Evolutionary conservation across 1,140 invertebrate species (phyloP).

Genomic region (Holotrichia oblita): DNA sequence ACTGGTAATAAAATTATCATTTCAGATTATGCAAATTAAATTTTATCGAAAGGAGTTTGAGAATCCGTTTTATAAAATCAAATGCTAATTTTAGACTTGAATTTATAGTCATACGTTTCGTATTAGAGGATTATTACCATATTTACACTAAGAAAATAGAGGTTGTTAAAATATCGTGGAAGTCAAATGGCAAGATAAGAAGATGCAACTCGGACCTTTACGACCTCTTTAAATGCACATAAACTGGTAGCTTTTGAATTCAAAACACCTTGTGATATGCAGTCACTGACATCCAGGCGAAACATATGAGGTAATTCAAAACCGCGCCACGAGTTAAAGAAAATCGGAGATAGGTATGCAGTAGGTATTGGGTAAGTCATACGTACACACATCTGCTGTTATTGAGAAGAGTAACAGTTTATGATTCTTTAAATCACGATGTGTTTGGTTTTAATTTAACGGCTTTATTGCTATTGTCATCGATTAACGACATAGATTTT

Average conservation of each 20-base stretch:
- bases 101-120: not conserved
- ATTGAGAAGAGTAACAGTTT: not conserved
- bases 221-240: slow-evolving; percentile 6
- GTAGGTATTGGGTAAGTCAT: not conserved
- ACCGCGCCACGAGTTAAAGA: not conserved
- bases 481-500: not conserved
- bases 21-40: not conserved
- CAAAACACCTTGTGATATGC: not conserved
- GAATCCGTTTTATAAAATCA: not conserved
- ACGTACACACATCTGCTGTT: not conserved
- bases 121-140: not conserved
- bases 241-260: slow-evolving; percentile 2
- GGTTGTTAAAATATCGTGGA: not conserved
- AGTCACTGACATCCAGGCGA: not conserved
- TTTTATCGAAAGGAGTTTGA: not conserved
- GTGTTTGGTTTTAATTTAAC: not conserved
- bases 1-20: no score
- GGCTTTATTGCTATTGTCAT: not conserved
- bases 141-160: not conserved
- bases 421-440: not conserved
- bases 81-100: not conserved
- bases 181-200: slow-evolving; percentile 6
- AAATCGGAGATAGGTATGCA: not conserved
- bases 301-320: slow-evolving; percentile 17
- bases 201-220: slow-evolving; percentile 6